These are phyloP conservation scores for Gobiocypris rarus DNA, from an alignment of 2,113 vertebrate genomes.

Conservation along the genomic window DNA sequence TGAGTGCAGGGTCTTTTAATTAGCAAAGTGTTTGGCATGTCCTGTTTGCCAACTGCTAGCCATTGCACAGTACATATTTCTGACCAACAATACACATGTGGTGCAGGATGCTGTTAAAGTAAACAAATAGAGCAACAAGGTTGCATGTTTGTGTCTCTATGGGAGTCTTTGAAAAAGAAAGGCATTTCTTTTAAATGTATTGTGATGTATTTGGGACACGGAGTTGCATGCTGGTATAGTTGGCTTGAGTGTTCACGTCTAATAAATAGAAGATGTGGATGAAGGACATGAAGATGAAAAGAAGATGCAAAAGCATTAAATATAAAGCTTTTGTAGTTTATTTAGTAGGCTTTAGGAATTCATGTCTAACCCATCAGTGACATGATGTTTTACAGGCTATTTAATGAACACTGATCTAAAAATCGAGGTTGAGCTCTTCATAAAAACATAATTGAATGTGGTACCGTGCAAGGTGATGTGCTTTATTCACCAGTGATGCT, in stretches of 20 bases:
- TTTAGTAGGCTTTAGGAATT: not conserved
- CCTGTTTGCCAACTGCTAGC: not conserved
- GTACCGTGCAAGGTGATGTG: conserved; percentile 64
- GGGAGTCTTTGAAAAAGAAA: conserved; percentile 43
- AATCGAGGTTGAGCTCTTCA: not conserved
- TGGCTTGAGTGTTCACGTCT: conserved; percentile 59
- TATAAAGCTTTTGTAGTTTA: not conserved
- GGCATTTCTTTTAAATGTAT: conserved; percentile 60
- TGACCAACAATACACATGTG: not conserved
- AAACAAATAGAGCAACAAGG: conserved; percentile 18
- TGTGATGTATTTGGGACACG: conserved; percentile 73
- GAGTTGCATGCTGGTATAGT: conserved; percentile 62
- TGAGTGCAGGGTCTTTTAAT: conserved; percentile 3
- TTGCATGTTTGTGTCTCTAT: conserved; percentile 40
- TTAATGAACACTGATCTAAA: not conserved
- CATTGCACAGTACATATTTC: not conserved
- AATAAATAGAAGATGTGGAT: conserved; percentile 26
- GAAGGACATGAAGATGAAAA: not conserved
- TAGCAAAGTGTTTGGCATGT: conserved; percentile 7
- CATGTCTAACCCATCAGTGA: not conserved
- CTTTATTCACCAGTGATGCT: conserved; percentile 60
- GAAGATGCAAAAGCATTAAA: conserved; percentile 30
- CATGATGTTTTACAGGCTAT: not conserved
- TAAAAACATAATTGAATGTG: not conserved
- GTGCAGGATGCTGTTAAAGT: not conserved